Conservation (phyloP, 2,888 invertebrate genomes). For the Hydrotaea cyrtoneurina region DNA sequence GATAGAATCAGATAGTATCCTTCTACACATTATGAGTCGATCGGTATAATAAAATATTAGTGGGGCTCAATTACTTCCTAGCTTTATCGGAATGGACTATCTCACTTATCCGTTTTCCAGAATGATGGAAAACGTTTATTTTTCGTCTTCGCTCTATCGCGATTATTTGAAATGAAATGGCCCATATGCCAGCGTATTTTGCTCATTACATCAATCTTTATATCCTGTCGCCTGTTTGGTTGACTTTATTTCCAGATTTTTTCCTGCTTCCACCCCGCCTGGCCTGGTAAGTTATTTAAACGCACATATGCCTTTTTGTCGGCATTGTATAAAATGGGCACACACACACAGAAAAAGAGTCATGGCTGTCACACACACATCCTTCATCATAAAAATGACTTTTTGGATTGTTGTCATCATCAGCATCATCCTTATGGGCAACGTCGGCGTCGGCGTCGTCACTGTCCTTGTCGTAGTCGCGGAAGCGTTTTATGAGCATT, state of each 20-base stretch:
- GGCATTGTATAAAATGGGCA: too few species aligned
- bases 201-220: slow-evolving; percentile 40
- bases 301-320: slow-evolving; percentile 53
- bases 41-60: too few species aligned
- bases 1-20: too few species aligned
- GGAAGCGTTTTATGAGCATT: slow-evolving; percentile 74
- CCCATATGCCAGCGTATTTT: not conserved
- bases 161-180: not conserved
- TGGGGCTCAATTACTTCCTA: too few species aligned
- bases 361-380: not conserved
- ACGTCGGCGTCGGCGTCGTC: not conserved
- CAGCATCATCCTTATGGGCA: not conserved
- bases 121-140: too few species aligned
- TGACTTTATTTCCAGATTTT: slow-evolving; percentile 16
- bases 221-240: slow-evolving; percentile 31
- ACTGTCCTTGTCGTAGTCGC: slow-evolving; percentile 45
- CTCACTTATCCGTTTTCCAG: too few species aligned
- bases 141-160: too few species aligned
- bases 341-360: not conserved
- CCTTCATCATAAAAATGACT: slow-evolving; percentile 25
- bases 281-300: slow-evolving; percentile 46
- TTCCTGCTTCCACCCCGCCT: not conserved
- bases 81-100: too few species aligned
- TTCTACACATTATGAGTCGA: too few species aligned
- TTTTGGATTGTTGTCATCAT: not conserved